Percentiles rank a stretch among this genome's conserved stretches.
Conservation (phyloP, 2,888 invertebrate genomes). For the Synanthedon tipuliformis region DNA sequence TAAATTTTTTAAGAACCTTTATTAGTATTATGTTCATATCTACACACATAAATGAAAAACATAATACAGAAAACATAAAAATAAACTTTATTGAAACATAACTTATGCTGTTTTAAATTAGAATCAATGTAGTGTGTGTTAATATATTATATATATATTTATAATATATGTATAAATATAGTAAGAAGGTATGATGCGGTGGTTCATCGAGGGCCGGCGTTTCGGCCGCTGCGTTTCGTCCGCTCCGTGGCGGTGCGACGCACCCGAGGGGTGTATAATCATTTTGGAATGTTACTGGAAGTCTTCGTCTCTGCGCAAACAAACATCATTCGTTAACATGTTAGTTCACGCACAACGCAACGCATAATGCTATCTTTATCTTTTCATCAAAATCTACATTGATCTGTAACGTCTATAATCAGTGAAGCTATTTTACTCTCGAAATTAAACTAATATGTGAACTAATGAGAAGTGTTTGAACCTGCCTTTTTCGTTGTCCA, state of each 20-base stretch:
- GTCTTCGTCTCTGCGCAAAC: constrained; percentile 67
- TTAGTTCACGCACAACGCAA: constrained; percentile 23
- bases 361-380: neutral
- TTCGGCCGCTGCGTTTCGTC: constrained; percentile 10
- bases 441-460: too few species aligned
- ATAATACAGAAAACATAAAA: constrained; percentile 60
- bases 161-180: neutral
- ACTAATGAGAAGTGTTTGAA: too few species aligned
- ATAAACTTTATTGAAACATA: constrained; percentile 65
- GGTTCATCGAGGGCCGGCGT: constrained; percentile 1
- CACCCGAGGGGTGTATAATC: constrained; percentile 24
- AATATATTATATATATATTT: neutral
- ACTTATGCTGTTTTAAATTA: constrained; percentile 32
- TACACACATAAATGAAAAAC: constrained; percentile 33
- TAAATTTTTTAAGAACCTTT: neutral
- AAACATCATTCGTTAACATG: constrained; percentile 49
- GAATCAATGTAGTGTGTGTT: constrained; percentile 31
- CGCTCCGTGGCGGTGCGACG: constrained; percentile 4
- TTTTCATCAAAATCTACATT: constrained; percentile 4
- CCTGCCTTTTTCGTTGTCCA: too few species aligned
- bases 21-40: neutral
- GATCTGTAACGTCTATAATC: too few species aligned
- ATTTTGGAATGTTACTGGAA: constrained; percentile 65
- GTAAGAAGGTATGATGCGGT: constrained; percentile 13
- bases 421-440: too few species aligned